Evolutionary conservation across 2,888 invertebrate species (phyloP), one percentile per base, ranked within the genome.

Genomic region (Heterodera filipjevi): DNA sequence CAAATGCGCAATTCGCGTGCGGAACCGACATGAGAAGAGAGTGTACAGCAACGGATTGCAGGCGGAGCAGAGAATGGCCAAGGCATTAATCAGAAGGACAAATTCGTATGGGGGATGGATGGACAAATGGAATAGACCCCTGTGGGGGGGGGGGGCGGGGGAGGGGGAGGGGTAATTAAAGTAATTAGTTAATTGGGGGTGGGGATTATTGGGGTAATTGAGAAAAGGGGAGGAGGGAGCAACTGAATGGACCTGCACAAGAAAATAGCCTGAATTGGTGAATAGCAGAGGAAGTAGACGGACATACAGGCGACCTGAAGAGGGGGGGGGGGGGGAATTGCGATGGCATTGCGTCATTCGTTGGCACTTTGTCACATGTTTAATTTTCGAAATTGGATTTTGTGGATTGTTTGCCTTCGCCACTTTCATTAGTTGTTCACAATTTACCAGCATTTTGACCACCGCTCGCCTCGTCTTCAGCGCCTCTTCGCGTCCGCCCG

Each of bases 241-340:
- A 5, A 44, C 5, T 44, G 5, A 49, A 0, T 49, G 49, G 19
- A 87, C 87, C 84, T 86, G 68, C 86, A 83, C 1, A 88, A 76
- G 80, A 88, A 88, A 53, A 88, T 82, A 44, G 85, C 86, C 83
- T 91, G 91, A 10, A 89, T 89, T 0, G 91, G 91, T 8, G 90
- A 90, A 84, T 91, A 91, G 83, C 91, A 91, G 66, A 90, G 78
- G 80, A 90, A 90, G 84, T 91, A 91, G 8, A 91, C 89, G 71
- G 82, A 82, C 1, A 91, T 90, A 83, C 91, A 90, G 10, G 90
- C 90, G 3, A 90, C 59, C 59, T 59, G 27, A 59, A 39, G 39
- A 12, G 39, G 1, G 39, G 39, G 39, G 39, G 39, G 39, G 39
- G 39, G 39, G 39, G 39, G 39, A 12, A 39, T 39, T 3, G 39